These are phyloP conservation scores for Indicator maculatus DNA, from an alignment of 2,113 vertebrate species.

Conservation along the genomic window DNA sequence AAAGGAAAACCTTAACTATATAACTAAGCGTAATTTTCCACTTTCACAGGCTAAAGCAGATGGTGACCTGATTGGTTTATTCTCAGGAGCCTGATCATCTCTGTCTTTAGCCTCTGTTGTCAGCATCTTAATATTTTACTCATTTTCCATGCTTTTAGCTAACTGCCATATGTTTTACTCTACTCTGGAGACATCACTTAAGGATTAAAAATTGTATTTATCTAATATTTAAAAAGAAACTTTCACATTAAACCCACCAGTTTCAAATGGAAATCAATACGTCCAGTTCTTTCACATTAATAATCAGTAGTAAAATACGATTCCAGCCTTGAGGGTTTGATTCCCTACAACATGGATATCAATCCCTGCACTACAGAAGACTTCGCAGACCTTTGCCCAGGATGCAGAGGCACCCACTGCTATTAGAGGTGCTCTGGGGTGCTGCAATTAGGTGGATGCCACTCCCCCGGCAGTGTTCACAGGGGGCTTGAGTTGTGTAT, in stretches of 20 bases:
- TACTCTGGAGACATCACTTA: not conserved
- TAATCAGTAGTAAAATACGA: not conserved
- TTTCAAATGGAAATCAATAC: not conserved
- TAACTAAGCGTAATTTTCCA: not conserved
- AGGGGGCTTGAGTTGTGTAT: not conserved
- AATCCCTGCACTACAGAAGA: not conserved
- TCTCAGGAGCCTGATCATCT: not conserved
- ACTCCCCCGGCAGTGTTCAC: not conserved
- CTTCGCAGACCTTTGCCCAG: not conserved
- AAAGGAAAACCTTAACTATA: not conserved
- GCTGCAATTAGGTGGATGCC: not conserved
- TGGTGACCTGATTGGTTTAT: not conserved
- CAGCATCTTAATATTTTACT: not conserved
- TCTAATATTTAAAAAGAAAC: not conserved
- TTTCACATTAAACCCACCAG: not conserved
- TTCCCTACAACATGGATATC: not conserved
- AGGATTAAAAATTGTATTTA: not conserved
- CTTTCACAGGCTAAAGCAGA: not conserved
- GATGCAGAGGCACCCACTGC: accelerated
- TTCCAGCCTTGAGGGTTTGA: accelerated
- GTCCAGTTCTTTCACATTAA: not conserved
- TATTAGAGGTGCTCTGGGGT: not conserved
- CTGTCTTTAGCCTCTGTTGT: not conserved
- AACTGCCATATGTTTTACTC: not conserved
- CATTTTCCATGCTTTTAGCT: not conserved